Conservation (phyloP, 2,113 vertebrate species). For the Rhabdornis inornatus region DNA sequence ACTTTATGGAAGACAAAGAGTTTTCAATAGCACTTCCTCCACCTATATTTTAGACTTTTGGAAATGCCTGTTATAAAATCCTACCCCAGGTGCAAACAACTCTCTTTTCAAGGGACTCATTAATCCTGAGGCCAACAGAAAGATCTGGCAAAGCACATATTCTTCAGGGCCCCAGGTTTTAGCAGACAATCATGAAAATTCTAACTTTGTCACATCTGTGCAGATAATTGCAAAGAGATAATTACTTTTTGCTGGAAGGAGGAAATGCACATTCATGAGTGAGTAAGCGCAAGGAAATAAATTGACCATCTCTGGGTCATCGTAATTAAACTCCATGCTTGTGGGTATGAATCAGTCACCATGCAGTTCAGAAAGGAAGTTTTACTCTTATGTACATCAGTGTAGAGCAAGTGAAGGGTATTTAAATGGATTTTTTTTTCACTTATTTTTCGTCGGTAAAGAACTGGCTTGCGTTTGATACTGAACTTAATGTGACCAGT, state of each 20-base stretch:
- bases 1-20: background rate
- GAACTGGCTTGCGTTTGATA: background rate
- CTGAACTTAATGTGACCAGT: background rate
- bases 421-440: background rate
- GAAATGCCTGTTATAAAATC: background rate
- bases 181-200: constrained; percentile 42
- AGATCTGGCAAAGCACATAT: background rate
- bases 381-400: background rate
- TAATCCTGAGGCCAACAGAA: constrained; percentile 10
- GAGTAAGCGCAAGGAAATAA: constrained; percentile 34
- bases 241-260: constrained; percentile 60
- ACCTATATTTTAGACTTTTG: background rate
- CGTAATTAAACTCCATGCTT: constrained; percentile 36
- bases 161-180: constrained; percentile 2
- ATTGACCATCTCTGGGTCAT: constrained; percentile 7
- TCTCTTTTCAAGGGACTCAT: constrained; percentile 8
- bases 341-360: constrained; percentile 22
- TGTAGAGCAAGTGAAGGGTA: background rate
- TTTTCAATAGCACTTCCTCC: background rate
- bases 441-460: background rate
- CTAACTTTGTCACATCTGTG: constrained; percentile 41
- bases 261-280: background rate
- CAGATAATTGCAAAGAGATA: constrained; percentile 62
- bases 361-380: background rate
- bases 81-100: background rate